These are phyloP conservation scores for Ictalurus furcatus DNA, from an alignment of 2,113 vertebrate species.

Conservation along the genomic window DNA sequence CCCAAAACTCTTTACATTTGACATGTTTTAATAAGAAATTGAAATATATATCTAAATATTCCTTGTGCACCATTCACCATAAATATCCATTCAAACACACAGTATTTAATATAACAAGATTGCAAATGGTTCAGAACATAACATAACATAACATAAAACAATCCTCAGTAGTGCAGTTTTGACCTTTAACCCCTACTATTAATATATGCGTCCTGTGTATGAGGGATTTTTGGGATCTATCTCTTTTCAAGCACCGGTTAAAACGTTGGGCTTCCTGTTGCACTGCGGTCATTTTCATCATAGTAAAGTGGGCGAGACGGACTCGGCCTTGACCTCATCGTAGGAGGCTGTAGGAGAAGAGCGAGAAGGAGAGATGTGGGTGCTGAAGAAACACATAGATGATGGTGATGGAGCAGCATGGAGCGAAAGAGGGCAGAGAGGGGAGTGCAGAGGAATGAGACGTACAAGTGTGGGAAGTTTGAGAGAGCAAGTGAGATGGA, in stretches of 20 bases:
- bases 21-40: too few relatives aligned
- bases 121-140: neutral
- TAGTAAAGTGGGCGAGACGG: neutral
- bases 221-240: neutral
- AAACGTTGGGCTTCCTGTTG: neutral
- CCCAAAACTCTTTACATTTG: too few relatives aligned
- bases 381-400: neutral
- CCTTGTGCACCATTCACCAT: neutral
- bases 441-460: neutral
- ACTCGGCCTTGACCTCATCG: neutral
- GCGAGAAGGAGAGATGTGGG: neutral
- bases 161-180: neutral
- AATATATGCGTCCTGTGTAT: neutral
- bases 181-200: neutral
- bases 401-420: neutral
- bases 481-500: neutral
- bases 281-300: neutral
- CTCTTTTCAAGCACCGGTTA: neutral
- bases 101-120: neutral
- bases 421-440: neutral
- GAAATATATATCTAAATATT: too few relatives aligned
- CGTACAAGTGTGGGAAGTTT: neutral
- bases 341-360: slow-evolving; percentile 5
- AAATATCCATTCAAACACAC: neutral
- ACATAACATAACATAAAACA: neutral